Conservation (phyloP, 2,113 vertebrate species). For the Sturnus vulgaris region DNA sequence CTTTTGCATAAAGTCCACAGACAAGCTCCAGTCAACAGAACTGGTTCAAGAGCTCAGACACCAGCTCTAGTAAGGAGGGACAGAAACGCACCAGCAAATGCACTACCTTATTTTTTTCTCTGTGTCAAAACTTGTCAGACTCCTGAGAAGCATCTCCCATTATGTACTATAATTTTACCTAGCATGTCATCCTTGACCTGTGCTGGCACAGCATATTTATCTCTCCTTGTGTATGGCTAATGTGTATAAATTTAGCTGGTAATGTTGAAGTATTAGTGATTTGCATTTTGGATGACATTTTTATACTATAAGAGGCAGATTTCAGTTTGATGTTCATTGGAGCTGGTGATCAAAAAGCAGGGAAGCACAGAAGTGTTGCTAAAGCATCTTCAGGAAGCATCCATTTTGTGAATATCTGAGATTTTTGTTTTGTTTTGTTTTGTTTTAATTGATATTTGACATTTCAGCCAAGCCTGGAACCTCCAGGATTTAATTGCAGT, state of each 20-base stretch:
- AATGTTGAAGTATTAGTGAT: not conserved
- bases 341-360: not conserved
- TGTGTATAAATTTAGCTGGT: not conserved
- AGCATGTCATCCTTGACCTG: not conserved
- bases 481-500: constrained; percentile 15
- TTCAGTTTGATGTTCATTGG: not conserved
- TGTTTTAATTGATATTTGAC: constrained; percentile 4
- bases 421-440: not conserved
- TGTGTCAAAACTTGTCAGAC: not conserved
- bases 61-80: not conserved
- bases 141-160: not conserved
- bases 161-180: not conserved
- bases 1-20: not conserved
- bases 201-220: not conserved
- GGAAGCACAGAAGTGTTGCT: not conserved
- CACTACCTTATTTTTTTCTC: not conserved
- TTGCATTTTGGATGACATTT: not conserved
- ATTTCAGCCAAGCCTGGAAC: constrained; percentile 31
- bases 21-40: not conserved
- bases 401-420: not conserved
- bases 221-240: not conserved
- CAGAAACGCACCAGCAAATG: not conserved
- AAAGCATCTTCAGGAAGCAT: not conserved
- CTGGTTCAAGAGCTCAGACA: not conserved
- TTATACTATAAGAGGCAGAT: not conserved